Evolutionary conservation across 1,140 invertebrate species (phyloP).

Genomic region (Dinothrombium tinctorium): DNA sequence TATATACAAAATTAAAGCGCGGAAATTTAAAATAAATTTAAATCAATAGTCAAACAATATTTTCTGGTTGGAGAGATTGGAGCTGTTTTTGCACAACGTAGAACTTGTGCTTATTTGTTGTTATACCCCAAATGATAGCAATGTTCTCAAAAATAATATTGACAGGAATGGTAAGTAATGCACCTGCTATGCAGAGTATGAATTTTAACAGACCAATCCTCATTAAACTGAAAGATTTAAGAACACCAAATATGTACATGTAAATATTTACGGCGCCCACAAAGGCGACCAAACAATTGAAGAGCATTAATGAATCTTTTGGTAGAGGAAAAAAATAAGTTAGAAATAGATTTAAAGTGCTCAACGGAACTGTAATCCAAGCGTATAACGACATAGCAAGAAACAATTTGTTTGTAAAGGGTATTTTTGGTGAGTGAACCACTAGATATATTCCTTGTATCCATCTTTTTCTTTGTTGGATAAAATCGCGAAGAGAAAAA

Average conservation of each 20-base stretch:
- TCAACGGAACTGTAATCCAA: slow-evolving; percentile 81
- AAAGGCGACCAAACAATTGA: slow-evolving; percentile 67
- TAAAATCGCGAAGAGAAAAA: slow-evolving; percentile 77
- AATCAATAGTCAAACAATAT: no score
- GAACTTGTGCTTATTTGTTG: slow-evolving; percentile 80
- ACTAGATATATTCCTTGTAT: slow-evolving; percentile 73
- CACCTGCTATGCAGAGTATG: slow-evolving; percentile 49
- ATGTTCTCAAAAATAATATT: slow-evolving; percentile 81
- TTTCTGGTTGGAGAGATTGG: neutral
- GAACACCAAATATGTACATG: slow-evolving; percentile 84
- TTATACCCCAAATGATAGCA: slow-evolving; percentile 70
- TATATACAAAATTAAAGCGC: no score
- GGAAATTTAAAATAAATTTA: no score
- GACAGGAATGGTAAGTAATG: slow-evolving; percentile 65
- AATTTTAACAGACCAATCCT: slow-evolving; percentile 56
- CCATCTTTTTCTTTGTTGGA: slow-evolving; percentile 89
- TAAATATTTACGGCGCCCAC: slow-evolving; percentile 74
- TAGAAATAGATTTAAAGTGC: slow-evolving; percentile 62
- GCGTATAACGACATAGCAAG: slow-evolving; percentile 73
- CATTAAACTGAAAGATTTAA: slow-evolving; percentile 75
- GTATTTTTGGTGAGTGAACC: slow-evolving; percentile 66
- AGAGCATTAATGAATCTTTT: slow-evolving; percentile 33
- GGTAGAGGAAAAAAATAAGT: slow-evolving; percentile 62
- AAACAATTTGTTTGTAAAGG: slow-evolving; percentile 52
- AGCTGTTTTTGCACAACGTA: slow-evolving; percentile 65